Evolutionary conservation across 2,888 invertebrate species (phyloP).

Genomic region (Rugalucina vietnamica): DNA sequence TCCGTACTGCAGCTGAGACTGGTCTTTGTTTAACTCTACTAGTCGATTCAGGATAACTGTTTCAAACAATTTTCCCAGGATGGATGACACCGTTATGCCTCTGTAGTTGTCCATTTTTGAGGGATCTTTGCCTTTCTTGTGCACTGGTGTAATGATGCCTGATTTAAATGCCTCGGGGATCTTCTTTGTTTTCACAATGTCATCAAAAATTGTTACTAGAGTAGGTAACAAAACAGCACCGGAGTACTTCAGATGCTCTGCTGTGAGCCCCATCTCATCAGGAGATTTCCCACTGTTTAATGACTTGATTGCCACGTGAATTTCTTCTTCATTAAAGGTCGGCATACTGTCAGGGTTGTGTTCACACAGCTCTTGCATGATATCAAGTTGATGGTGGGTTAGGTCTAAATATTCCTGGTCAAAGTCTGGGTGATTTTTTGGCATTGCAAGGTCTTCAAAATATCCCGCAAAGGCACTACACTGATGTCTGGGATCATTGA

Average conservation of each 20-base stretch:
- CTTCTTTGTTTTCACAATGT: neutral
- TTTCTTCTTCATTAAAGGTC: neutral
- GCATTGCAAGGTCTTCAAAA: neutral
- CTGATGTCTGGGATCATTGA: neutral
- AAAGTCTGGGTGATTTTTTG: neutral
- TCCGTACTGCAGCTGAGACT: neutral
- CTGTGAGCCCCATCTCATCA: neutral
- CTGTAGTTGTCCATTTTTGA: too few species aligned
- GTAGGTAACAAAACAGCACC: neutral
- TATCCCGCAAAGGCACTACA: neutral
- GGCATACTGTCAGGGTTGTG: neutral
- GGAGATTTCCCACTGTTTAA: neutral
- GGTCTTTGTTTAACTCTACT: neutral
- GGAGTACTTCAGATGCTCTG: neutral
- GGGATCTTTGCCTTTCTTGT: too few species aligned
- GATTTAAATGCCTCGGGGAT: neutral
- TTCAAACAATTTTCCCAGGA: neutral
- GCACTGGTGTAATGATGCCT: neutral
- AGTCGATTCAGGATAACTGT: neutral
- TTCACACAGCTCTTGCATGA: neutral
- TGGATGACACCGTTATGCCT: neutral
- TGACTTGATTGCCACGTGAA: too few species aligned
- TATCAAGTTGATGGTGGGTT: neutral
- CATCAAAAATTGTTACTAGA: neutral
- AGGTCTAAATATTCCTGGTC: neutral